phyloP scores from a whole-genome alignment of 2,797 vertebrate genomes.

The Peromyscus aztecus region DNA sequence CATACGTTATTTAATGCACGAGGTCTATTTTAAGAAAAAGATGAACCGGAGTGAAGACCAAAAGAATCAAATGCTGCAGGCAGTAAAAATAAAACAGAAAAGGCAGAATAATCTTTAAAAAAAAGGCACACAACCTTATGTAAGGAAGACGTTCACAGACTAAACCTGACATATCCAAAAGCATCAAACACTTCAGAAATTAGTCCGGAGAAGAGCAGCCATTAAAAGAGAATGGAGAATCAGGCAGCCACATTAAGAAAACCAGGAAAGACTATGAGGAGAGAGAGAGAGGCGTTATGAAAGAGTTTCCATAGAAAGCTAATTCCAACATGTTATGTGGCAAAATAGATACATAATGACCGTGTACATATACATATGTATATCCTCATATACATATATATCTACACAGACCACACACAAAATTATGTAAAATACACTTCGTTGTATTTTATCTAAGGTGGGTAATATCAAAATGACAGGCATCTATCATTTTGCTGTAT shows the following conservation, averaged over 20 bases:
- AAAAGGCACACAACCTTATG: conserved; percentile 59
- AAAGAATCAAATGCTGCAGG: conserved; percentile 78
- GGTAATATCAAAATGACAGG: conserved; percentile 88
- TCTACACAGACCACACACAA: conserved; percentile 87
- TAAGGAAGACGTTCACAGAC: conserved; percentile 62
- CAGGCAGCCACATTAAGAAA: conserved; percentile 80
- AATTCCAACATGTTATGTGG: conserved; percentile 82
- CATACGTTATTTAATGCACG: background rate
- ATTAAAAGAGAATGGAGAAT: conserved; percentile 83
- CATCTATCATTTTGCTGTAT: conserved; percentile 88
- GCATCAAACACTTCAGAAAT: conserved; percentile 86
- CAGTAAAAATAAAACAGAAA: conserved; percentile 72
- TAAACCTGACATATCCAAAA: conserved; percentile 77
- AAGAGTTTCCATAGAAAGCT: conserved; percentile 80
- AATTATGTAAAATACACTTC: conserved; percentile 88
- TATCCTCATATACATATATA: conserved; percentile 87
- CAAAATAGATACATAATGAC: conserved; percentile 85
- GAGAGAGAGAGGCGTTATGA: conserved; percentile 78
- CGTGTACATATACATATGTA: conserved; percentile 88
- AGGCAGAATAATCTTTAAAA: conserved; percentile 74
- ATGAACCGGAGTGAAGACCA: conserved; percentile 67
- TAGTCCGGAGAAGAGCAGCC: conserved; percentile 86
- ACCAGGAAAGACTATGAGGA: conserved; percentile 72
- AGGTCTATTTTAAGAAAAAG: conserved; percentile 72
- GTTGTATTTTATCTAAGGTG: conserved; percentile 89